Conservation (phyloP, 2,113 vertebrate species). For the Hipposideros armiger region DNA sequence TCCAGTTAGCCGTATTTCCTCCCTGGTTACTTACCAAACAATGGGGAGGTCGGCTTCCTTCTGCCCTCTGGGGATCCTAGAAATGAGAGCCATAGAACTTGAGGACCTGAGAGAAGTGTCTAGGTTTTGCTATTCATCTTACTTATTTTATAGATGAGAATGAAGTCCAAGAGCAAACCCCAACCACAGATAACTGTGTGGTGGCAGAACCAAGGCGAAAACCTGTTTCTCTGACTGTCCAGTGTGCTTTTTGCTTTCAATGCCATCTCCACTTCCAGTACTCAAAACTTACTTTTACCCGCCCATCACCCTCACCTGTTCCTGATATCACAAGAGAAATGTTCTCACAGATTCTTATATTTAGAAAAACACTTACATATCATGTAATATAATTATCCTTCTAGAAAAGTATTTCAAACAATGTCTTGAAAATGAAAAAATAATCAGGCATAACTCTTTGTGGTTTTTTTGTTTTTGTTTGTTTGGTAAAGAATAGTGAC, state of each 20-base stretch:
- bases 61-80: too few relatives aligned
- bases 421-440: neutral
- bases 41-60: neutral
- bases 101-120: neutral
- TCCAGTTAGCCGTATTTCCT: neutral
- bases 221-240: neutral
- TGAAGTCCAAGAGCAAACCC: neutral
- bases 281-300: neutral
- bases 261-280: neutral
- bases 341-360: neutral
- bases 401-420: slow-evolving; percentile 18
- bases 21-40: neutral
- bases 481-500: neutral
- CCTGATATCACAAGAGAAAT: neutral
- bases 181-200: neutral
- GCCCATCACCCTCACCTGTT: neutral
- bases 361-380: neutral
- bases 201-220: neutral
- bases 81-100: neutral
- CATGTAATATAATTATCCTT: neutral
- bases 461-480: neutral
- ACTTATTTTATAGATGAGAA: slow-evolving; percentile 23
- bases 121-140: neutral
- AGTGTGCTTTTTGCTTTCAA: neutral
- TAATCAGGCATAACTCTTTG: neutral